phyloP scores from a whole-genome alignment of 1,140 invertebrate genomes.

The Thereuonema tuberculata region DNA sequence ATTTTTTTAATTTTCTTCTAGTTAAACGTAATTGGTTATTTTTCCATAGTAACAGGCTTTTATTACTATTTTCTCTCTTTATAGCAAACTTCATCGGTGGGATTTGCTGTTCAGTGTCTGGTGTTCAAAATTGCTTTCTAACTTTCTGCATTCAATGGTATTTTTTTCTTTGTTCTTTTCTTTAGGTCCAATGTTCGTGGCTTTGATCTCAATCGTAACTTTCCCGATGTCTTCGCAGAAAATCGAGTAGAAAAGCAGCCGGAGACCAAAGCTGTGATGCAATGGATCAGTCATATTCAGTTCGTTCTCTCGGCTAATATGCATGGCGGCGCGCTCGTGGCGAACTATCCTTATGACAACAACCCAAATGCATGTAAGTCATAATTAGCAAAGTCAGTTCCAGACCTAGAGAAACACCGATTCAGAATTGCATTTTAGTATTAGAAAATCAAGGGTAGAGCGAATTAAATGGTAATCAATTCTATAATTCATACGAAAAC shows the following conservation, averaged over 20 bases:
- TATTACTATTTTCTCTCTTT: too few species aligned
- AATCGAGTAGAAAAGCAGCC: constrained; percentile 35
- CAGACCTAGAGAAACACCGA: too few species aligned
- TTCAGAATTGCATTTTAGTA: too few species aligned
- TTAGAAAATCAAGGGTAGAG: neutral
- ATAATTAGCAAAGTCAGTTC: too few species aligned
- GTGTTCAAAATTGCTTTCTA: too few species aligned
- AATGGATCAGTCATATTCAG: constrained; percentile 13
- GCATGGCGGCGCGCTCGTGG: constrained; percentile 27
- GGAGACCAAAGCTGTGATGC: neutral
- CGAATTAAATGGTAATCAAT: neutral
- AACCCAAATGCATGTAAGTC: constrained; percentile 1
- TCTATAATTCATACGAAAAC: neutral
- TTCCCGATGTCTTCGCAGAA: constrained; percentile 78
- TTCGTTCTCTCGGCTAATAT: constrained; percentile 28
- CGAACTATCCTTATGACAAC: constrained; percentile 19
- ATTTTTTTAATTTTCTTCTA: too few species aligned
- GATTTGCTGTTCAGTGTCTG: too few species aligned
- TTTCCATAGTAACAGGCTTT: too few species aligned
- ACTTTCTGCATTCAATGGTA: too few species aligned
- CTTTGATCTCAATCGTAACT: constrained; percentile 80
- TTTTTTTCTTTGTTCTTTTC: constrained; percentile 10
- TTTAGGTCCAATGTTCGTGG: constrained; percentile 68
- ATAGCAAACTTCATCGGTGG: too few species aligned
- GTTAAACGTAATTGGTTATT: too few species aligned